Conservation (phyloP, 2,888 invertebrate species). For the Orthonychiurus folsomi region DNA sequence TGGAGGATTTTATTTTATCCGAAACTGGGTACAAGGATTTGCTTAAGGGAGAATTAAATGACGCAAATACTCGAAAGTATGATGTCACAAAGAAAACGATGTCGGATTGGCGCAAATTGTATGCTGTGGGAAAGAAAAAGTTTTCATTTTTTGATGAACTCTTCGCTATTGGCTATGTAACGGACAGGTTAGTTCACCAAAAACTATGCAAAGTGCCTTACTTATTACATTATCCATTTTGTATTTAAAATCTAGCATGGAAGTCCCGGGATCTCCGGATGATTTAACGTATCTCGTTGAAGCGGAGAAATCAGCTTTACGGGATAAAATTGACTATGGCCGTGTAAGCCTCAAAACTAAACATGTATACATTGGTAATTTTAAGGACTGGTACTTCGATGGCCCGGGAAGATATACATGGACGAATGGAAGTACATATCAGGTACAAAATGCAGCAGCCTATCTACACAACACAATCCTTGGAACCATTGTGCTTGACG, state of each 20-base stretch:
- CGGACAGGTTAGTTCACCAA: conserved; percentile 26
- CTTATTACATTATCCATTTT: not conserved
- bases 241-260: conserved; percentile 17
- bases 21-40: not conserved
- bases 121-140: conserved; percentile 21
- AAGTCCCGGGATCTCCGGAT: conserved; percentile 15
- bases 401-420: conserved; percentile 35
- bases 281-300: conserved; percentile 23
- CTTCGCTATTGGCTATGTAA: conserved; percentile 29
- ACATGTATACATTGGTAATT: conserved; percentile 35
- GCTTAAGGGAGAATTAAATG: conserved; percentile 10
- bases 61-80: conserved; percentile 7
- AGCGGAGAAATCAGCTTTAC: conserved; percentile 24
- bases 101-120: conserved; percentile 21
- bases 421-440: conserved; percentile 33
- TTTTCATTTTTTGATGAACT: conserved; percentile 36
- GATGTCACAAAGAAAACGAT: conserved; percentile 8
- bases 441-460: conserved; percentile 24
- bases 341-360: conserved; percentile 36
- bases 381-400: conserved; percentile 34
- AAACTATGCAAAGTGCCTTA: not conserved
- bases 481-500: too few species aligned
- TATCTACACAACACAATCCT: too few species aligned
- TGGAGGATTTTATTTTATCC: conserved; percentile 15
- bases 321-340: conserved; percentile 31